Evolutionary conservation across 1,140 invertebrate genomes (phyloP), one percentile per base, ranked within the genome.

Genomic region (Euborellia annulipes): DNA sequence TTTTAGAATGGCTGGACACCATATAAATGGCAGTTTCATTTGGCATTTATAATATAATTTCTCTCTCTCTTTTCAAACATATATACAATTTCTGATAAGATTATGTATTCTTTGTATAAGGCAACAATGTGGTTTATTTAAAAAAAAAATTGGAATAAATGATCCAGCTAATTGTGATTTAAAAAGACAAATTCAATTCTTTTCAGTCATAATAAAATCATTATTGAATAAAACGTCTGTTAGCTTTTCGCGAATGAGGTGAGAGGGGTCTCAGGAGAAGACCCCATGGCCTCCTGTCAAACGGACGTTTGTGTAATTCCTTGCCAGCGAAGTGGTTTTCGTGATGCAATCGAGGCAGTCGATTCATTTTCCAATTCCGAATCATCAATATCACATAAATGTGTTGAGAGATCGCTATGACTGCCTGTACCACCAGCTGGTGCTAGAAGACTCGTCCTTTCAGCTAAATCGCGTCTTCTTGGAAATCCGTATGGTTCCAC

Each of bases 321-420:
- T 17, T 64, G 60, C n/a, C 62, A 59, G 45, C 68, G 54, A 62
- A 68, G 71, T 21, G 60, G 51, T 4, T 62, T 56, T 17, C 62
- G 58, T 48, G 63, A 27, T 37, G 44, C 62, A 47, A 71, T 61
- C 41, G 62, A 70, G 55, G 73, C 73, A 44, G 68, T 63, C 54
- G 73, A 70, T 45, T 63, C 58, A 46, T 61, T 58, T 58, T 82
- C 79, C 55, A 71, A 76, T 59, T 87, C 84, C n/a, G 82, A 85
- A 64, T 91, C 88, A 64, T 91, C 87, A 57, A 92, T 89, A 70
- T 91, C 88, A 70, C 88, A 92, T 22, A 92, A 70, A 64, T 83
- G 79, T 18, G 85, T 78, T 17, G 86, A 89, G 41, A 89, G 69
- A 62, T 89, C 85, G 63, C 85, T 90, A 58, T 81, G 81, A 49